Evolutionary conservation across 2,113 vertebrate genomes (phyloP).

Genomic region (Excalfactoria chinensis): DNA sequence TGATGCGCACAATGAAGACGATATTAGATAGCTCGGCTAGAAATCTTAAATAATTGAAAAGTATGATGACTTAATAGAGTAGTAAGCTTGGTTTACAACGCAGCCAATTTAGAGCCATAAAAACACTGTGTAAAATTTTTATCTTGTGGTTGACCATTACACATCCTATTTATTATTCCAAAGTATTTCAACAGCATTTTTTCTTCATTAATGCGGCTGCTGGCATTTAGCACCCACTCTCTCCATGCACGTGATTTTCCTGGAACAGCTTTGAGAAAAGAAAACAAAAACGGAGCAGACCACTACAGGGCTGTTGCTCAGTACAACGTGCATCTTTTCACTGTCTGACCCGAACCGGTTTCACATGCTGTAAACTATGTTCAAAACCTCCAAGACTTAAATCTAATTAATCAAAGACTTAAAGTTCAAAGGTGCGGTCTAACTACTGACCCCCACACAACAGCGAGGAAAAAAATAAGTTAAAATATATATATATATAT

Average conservation of each 20-base stretch:
- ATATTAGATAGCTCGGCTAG: constrained; percentile 72
- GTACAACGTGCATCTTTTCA: not conserved
- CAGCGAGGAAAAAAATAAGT: constrained; percentile 49
- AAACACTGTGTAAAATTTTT: constrained; percentile 81
- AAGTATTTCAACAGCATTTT: constrained; percentile 78
- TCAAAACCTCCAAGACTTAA: not conserved
- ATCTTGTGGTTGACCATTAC: constrained; percentile 79
- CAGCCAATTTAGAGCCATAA: constrained; percentile 81
- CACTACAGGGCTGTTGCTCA: constrained; percentile 12
- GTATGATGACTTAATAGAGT: constrained; percentile 79
- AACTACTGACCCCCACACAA: constrained; percentile 46
- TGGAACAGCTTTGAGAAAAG: constrained; percentile 60
- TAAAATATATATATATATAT: not conserved
- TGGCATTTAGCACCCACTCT: constrained; percentile 76
- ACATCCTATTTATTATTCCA: constrained; percentile 80
- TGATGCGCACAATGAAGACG: constrained; percentile 63
- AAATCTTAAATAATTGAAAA: constrained; percentile 83
- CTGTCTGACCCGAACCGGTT: not conserved
- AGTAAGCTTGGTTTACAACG: constrained; percentile 80
- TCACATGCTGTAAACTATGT: not conserved
- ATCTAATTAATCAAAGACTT: constrained; percentile 52
- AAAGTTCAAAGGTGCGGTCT: constrained; percentile 16
- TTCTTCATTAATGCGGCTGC: constrained; percentile 80
- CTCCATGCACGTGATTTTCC: constrained; percentile 66
- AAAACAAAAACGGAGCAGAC: constrained; percentile 49